Conservation (phyloP, 2,113 vertebrate species). For the Struthidea cinerea region DNA sequence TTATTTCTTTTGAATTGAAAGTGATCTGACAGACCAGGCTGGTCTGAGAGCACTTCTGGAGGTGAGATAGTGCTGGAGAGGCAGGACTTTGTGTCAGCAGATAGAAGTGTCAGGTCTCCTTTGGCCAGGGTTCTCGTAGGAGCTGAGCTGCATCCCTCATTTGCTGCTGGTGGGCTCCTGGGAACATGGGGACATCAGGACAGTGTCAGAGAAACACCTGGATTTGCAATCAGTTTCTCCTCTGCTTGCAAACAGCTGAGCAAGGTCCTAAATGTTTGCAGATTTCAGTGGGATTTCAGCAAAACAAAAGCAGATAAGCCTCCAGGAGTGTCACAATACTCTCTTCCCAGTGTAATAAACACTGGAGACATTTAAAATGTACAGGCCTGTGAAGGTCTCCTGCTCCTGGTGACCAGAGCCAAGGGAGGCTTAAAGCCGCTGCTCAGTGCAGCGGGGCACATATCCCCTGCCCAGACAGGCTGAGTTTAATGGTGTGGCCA, state of each 20-base stretch:
- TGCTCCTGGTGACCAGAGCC: neutral
- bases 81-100: neutral
- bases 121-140: neutral
- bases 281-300: neutral
- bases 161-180: neutral
- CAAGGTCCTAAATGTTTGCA: neutral
- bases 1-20: neutral
- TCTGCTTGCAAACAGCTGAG: neutral
- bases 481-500: neutral
- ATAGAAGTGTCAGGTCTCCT: neutral
- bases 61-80: neutral
- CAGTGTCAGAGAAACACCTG: neutral
- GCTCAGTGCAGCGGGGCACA: neutral
- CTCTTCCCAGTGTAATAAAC: neutral
- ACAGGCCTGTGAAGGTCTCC: neutral
- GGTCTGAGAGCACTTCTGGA: neutral
- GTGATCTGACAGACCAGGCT: neutral
- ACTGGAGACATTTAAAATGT: neutral
- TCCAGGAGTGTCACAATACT: neutral
- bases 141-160: neutral
- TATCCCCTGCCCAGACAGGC: neutral
- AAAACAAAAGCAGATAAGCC: neutral
- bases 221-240: neutral
- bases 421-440: neutral
- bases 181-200: neutral